Conservation (phyloP, 2,113 vertebrate species). For the Muscicapa adusta region DNA sequence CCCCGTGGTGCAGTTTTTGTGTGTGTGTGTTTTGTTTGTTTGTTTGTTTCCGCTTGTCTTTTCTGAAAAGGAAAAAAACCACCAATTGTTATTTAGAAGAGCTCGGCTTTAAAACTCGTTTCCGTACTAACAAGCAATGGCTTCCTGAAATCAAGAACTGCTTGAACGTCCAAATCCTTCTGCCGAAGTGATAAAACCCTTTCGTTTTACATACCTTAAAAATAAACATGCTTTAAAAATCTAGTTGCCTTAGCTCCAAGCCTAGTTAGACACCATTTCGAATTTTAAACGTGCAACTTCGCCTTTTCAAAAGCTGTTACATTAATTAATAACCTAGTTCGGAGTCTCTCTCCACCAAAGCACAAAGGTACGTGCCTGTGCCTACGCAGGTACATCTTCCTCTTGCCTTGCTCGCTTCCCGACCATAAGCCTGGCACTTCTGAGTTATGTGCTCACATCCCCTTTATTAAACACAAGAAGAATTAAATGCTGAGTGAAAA, state of each 20-base stretch:
- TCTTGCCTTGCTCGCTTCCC: neutral
- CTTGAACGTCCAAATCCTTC: neutral
- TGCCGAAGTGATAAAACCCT: neutral
- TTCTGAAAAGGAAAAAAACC: neutral
- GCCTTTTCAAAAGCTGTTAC: neutral
- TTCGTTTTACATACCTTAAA: neutral
- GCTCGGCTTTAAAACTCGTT: constrained; percentile 14
- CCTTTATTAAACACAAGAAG: neutral
- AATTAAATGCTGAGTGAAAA: neutral
- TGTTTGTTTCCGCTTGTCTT: neutral
- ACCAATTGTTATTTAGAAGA: neutral
- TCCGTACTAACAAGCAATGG: neutral
- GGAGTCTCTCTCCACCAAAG: neutral
- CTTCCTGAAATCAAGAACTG: neutral
- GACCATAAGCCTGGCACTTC: neutral
- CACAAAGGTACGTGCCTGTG: neutral
- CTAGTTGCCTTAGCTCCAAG: neutral
- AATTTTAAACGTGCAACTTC: neutral
- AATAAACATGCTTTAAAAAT: neutral
- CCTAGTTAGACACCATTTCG: neutral
- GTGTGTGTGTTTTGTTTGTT: neutral
- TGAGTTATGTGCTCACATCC: neutral
- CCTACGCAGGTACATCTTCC: neutral
- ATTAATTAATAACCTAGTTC: neutral
- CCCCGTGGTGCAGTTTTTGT: neutral